Conservation (phyloP, 2,113 vertebrate species). For the Eptesicus fuscus region DNA sequence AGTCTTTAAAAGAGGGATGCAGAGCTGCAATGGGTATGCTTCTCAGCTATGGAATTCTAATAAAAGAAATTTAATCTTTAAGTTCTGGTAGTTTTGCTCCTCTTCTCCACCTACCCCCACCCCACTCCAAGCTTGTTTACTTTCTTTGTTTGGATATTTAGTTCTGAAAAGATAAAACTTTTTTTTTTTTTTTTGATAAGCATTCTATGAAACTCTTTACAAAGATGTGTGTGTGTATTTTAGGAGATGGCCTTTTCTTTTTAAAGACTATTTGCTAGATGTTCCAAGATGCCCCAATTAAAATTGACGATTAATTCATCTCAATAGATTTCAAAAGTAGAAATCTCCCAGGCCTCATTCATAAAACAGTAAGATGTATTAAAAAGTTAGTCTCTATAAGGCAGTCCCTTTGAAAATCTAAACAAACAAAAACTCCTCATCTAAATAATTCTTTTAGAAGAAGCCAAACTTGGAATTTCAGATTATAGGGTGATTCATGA, state of each 20-base stretch:
- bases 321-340: background rate
- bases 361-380: background rate
- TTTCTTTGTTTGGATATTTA: background rate
- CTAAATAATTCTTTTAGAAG: background rate
- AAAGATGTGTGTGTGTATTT: background rate
- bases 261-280: background rate
- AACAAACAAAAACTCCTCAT: background rate
- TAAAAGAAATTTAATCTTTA: background rate
- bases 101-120: accelerated
- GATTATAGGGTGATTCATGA: background rate
- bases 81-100: background rate
- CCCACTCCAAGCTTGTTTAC: background rate
- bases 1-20: background rate
- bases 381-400: background rate
- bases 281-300: background rate
- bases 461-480: background rate
- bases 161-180: background rate
- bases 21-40: too few relatives aligned
- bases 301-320: background rate
- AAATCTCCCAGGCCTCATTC: background rate
- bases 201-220: background rate
- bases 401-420: background rate
- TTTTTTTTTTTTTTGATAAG: background rate
- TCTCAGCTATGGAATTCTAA: background rate
- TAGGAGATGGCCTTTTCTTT: background rate